Conservation (phyloP, 2,113 vertebrate species). For the Bostrychus sinensis region DNA sequence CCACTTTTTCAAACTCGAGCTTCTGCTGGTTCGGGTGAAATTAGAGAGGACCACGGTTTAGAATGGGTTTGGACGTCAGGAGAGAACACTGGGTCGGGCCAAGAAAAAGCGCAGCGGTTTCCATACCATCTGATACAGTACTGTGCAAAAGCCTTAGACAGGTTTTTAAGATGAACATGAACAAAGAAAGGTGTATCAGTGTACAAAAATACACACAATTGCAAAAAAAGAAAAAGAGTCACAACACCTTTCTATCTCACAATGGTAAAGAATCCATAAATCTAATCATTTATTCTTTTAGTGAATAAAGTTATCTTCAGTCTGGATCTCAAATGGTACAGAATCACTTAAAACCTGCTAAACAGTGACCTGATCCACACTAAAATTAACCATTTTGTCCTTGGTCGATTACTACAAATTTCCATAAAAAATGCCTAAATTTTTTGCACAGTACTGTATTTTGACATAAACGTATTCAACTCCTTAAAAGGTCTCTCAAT, state of each 20-base stretch:
- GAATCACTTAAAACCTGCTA: no score
- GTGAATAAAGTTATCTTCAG: no score
- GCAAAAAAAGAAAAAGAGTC: no score
- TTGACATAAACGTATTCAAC: slow-evolving; percentile 36
- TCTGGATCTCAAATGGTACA: no score
- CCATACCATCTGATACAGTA: slow-evolving; percentile 44
- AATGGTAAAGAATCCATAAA: no score
- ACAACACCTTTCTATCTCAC: no score
- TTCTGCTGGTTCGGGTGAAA: slow-evolving; percentile 82
- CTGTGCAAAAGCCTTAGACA: background rate
- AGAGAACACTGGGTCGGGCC: slow-evolving; percentile 60
- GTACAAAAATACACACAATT: background rate
- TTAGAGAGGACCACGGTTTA: slow-evolving; percentile 76
- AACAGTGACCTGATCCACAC: no score
- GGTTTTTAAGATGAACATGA: slow-evolving; percentile 7
- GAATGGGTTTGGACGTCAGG: slow-evolving; percentile 63
- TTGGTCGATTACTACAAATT: no score
- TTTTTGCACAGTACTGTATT: slow-evolving; percentile 12
- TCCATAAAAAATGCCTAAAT: no score
- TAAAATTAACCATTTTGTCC: no score
- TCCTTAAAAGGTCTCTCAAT: slow-evolving; percentile 18
- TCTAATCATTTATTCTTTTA: no score
- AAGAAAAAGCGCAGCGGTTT: slow-evolving; percentile 70
- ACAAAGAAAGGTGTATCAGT: background rate
- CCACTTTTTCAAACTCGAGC: slow-evolving; percentile 67